phyloP scores from a whole-genome alignment of 2,888 invertebrate genomes.

The Miltochrista miniata region DNA sequence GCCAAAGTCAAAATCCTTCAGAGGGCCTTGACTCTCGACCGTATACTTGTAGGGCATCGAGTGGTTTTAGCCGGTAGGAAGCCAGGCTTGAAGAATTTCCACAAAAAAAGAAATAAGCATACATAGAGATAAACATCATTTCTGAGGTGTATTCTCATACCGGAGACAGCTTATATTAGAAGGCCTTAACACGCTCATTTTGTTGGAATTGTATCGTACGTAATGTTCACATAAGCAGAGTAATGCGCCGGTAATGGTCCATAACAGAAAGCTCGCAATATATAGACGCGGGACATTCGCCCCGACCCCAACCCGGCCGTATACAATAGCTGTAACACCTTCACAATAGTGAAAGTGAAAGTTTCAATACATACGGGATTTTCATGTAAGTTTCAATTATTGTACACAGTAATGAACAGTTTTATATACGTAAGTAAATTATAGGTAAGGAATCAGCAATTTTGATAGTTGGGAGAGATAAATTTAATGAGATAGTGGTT shows the following conservation, averaged over 20 bases:
- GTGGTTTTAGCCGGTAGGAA: too few species aligned
- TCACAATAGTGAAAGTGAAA: slow-evolving; percentile 55
- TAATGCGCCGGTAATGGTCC: slow-evolving; percentile 70
- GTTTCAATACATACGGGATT: slow-evolving; percentile 57
- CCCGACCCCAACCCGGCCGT: slow-evolving; percentile 11
- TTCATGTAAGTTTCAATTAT: slow-evolving; percentile 41
- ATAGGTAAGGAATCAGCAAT: too few species aligned
- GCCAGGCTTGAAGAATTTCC: too few species aligned
- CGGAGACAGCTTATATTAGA: slow-evolving; percentile 32
- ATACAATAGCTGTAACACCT: slow-evolving; percentile 27
- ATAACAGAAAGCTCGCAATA: slow-evolving; percentile 68
- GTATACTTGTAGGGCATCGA: too few species aligned
- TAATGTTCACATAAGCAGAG: slow-evolving; percentile 67
- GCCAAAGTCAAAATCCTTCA: too few species aligned
- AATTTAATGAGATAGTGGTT: too few species aligned
- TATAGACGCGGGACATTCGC: slow-evolving; percentile 43
- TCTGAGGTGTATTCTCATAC: slow-evolving; percentile 17
- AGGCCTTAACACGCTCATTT: slow-evolving; percentile 47
- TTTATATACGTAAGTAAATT: too few species aligned
- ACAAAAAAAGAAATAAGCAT: too few species aligned
- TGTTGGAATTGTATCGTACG: slow-evolving; percentile 57
- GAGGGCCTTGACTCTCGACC: too few species aligned
- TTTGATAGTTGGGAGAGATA: too few species aligned
- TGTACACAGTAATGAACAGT: too few species aligned
- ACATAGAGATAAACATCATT: slow-evolving; percentile 12